Evolutionary conservation across 1,140 invertebrate genomes (phyloP).

Genomic region (Papilio aristodemus): DNA sequence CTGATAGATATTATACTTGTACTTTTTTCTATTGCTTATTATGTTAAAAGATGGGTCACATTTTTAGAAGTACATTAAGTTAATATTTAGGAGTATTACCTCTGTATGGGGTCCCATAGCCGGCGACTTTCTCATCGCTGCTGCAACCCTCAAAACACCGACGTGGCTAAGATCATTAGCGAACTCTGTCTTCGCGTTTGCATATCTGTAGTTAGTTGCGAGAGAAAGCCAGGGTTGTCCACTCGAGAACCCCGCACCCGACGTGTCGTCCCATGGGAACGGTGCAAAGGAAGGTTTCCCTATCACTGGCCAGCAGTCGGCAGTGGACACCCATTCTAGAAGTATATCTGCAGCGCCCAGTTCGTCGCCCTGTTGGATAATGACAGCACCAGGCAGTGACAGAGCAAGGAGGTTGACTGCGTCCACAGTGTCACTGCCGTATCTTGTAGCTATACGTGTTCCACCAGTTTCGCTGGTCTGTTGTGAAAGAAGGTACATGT

Average conservation of each 20-base stretch:
- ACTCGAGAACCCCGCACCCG: conserved; percentile 81
- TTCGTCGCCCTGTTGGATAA: conserved; percentile 88
- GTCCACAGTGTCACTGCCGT: conserved; percentile 81
- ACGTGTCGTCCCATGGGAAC: conserved; percentile 86
- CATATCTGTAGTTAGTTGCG: conserved; percentile 77
- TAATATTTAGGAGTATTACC: conserved; percentile 42
- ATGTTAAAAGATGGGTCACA: no score
- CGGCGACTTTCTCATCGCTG: conserved; percentile 66
- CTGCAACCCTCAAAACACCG: conserved; percentile 59
- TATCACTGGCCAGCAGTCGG: conserved; percentile 57
- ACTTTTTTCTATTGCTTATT: no score
- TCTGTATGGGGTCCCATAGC: conserved; percentile 65
- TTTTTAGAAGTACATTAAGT: no score
- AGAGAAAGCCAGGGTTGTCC: conserved; percentile 82
- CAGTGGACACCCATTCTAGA: conserved; percentile 54
- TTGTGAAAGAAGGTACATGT: conserved; percentile 20
- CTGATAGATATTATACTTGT: background rate
- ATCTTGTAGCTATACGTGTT: conserved; percentile 75
- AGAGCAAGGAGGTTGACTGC: conserved; percentile 82
- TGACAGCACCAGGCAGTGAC: conserved; percentile 83
- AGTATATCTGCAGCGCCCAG: conserved; percentile 84
- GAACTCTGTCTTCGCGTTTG: conserved; percentile 81
- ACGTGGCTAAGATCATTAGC: conserved; percentile 60
- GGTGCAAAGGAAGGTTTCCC: conserved; percentile 78
- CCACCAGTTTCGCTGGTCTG: conserved; percentile 81